Percentiles rank a stretch among this genome's conserved stretches.
Evolutionary conservation across 2,888 invertebrate genomes (phyloP).

Genomic region (Cosmorhoe ocellata): DNA sequence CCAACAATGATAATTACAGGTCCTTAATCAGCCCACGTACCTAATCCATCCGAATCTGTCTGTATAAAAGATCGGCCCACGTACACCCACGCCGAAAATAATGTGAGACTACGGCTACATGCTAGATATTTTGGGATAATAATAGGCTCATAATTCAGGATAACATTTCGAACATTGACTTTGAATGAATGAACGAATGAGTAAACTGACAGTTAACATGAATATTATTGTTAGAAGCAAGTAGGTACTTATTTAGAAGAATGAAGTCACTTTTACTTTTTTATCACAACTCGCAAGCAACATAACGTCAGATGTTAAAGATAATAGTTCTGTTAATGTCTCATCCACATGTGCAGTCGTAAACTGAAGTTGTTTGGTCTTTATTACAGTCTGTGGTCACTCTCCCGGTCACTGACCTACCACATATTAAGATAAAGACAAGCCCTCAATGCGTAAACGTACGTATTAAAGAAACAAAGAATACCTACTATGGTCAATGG

Average conservation of each 20-base stretch:
- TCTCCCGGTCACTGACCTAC: constrained; percentile 45
- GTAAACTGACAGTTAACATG: too few relatives aligned
- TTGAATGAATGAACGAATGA: too few relatives aligned
- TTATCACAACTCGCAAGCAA: not conserved
- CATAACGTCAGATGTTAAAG: constrained; percentile 15
- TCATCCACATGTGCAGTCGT: constrained; percentile 11
- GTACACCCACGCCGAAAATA: not conserved
- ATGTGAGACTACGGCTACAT: too few relatives aligned
- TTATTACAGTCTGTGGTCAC: constrained; percentile 17
- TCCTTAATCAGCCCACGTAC: constrained; percentile 27
- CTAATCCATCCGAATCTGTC: not conserved
- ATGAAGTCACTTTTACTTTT: too few relatives aligned
- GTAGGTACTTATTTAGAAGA: too few relatives aligned
- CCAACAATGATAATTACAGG: constrained; percentile 18
- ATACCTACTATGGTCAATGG: too few relatives aligned
- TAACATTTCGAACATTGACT: too few relatives aligned
- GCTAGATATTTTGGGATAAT: too few relatives aligned
- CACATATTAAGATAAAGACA: constrained; percentile 27
- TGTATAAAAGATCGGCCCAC: constrained; percentile 7
- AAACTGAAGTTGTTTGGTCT: constrained; percentile 3
- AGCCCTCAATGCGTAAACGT: too few relatives aligned
- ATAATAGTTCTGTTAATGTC: constrained; percentile 29
- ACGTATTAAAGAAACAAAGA: too few relatives aligned
- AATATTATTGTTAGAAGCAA: too few relatives aligned
- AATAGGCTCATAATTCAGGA: too few relatives aligned